Evolutionary conservation across 1,140 invertebrate genomes (phyloP).

Genomic region (Neuroterus valhalla): DNA sequence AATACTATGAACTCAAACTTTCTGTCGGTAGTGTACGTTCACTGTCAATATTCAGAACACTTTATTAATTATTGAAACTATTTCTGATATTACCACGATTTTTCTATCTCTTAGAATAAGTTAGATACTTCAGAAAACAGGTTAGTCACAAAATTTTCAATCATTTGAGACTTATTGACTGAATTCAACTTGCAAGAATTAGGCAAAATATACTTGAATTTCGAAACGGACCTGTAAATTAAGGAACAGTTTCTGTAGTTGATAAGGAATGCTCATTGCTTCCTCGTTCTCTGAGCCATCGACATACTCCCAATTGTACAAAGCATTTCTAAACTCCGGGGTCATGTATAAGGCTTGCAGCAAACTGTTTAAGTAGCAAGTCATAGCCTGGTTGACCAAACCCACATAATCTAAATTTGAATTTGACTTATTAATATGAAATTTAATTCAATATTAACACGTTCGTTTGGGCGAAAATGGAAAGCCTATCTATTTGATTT

Average conservation of each 20-base stretch:
- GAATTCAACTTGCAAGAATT: no score
- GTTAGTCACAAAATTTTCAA: no score
- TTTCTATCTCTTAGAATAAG: no score
- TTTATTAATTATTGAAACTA: no score
- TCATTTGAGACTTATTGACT: neutral
- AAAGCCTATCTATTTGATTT: neutral
- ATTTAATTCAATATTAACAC: neutral
- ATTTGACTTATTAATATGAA: conserved; percentile 67
- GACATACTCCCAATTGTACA: conserved; percentile 90
- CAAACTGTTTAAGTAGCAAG: conserved; percentile 94
- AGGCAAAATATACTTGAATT: no score
- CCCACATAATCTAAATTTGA: conserved; percentile 83
- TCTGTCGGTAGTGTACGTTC: no score
- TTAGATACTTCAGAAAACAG: no score
- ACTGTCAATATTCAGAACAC: no score
- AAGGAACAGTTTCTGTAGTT: conserved; percentile 91
- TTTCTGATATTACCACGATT: no score
- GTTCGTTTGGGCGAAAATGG: no score
- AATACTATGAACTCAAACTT: no score
- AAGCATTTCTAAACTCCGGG: conserved; percentile 94
- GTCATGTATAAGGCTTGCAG: conserved; percentile 95
- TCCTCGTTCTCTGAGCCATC: conserved; percentile 79
- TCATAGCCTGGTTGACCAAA: conserved; percentile 95
- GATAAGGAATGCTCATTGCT: conserved; percentile 88
- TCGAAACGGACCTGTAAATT: conserved; percentile 82